phyloP scores from a whole-genome alignment of 2,888 invertebrate species.

The Ennomos erosarius region DNA sequence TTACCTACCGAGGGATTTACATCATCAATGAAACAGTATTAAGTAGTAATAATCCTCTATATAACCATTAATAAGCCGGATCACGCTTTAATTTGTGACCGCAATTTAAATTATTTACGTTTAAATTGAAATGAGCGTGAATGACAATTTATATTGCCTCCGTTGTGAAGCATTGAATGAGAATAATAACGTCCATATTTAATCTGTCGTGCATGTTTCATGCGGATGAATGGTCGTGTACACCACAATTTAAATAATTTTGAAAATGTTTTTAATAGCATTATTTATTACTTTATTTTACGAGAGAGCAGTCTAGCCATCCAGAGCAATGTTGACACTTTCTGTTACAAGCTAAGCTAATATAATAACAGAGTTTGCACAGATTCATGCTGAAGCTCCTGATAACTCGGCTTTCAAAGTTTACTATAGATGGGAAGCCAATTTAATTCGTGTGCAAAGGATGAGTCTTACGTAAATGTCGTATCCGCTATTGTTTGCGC shows the following conservation, averaged over 20 bases:
- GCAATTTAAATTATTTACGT: constrained; percentile 47
- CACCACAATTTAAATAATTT: constrained; percentile 17
- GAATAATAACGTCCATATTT: constrained; percentile 43
- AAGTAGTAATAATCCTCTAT: constrained; percentile 34
- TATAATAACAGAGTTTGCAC: constrained; percentile 69
- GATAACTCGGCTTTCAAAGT: constrained; percentile 47
- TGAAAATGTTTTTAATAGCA: constrained; percentile 9
- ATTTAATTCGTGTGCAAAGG: constrained; percentile 24
- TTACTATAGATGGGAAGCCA: constrained; percentile 27
- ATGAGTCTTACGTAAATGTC: constrained; percentile 26
- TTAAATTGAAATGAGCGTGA: constrained; percentile 46
- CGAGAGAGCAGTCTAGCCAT: constrained; percentile 4
- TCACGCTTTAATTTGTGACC: constrained; percentile 46
- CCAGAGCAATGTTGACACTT: constrained; percentile 11
- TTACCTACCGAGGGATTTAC: constrained; percentile 34
- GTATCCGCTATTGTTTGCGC: constrained; percentile 4
- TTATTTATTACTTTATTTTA: too few species aligned
- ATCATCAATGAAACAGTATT: constrained; percentile 35
- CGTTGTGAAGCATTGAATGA: constrained; percentile 43
- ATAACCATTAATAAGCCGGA: constrained; percentile 36
- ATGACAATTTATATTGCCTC: constrained; percentile 49
- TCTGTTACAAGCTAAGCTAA: constrained; percentile 68
- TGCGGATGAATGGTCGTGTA: constrained; percentile 29
- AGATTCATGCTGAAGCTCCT: constrained; percentile 53
- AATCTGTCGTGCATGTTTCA: constrained; percentile 40